These are phyloP conservation scores for Microctenopoma steveboyesi DNA, from an alignment of 2,797 vertebrate genomes.

Conservation along the genomic window DNA sequence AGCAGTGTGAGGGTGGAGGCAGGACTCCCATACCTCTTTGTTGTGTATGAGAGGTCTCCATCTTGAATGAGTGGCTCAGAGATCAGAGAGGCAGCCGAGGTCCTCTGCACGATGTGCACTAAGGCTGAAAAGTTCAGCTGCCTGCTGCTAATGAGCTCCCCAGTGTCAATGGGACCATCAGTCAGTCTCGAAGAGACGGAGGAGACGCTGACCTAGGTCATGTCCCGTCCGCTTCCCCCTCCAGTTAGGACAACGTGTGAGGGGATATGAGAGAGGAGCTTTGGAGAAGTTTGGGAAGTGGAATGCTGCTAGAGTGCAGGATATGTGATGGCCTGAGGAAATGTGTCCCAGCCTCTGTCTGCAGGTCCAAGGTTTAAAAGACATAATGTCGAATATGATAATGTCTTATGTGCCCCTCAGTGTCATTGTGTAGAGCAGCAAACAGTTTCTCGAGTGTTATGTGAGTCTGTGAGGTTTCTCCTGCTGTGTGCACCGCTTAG, in stretches of 20 bases:
- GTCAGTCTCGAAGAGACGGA: slow-evolving; percentile 48
- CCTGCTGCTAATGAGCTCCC: slow-evolving; percentile 72
- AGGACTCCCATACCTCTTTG: slow-evolving; percentile 26
- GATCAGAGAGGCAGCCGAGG: slow-evolving; percentile 54
- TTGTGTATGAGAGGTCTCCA: slow-evolving; percentile 49
- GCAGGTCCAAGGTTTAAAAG: not conserved
- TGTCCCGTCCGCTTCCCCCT: slow-evolving; percentile 3
- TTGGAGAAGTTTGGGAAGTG: slow-evolving; percentile 5
- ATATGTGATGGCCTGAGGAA: slow-evolving; percentile 6
- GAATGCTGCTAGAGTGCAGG: slow-evolving; percentile 20
- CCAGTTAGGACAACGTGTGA: slow-evolving; percentile 16
- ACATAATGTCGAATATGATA: not conserved
- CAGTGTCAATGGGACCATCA: slow-evolving; percentile 54
- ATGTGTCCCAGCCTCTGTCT: not conserved
- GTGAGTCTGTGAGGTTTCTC: not conserved
- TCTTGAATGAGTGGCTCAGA: slow-evolving; percentile 48
- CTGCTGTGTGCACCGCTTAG: not conserved
- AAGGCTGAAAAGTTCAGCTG: slow-evolving; percentile 56
- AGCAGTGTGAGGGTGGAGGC: slow-evolving; percentile 13
- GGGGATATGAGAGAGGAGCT: slow-evolving; percentile 1
- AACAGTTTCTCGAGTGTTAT: too few relatives aligned
- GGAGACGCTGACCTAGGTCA: slow-evolving; percentile 54
- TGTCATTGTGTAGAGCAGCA: too few relatives aligned
- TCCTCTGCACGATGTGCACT: slow-evolving; percentile 17
- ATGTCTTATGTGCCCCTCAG: not conserved